Evolutionary conservation across 2,797 vertebrate genomes (phyloP), one percentile per base, ranked within the genome.

Genomic region (Telmatherina bonti): DNA sequence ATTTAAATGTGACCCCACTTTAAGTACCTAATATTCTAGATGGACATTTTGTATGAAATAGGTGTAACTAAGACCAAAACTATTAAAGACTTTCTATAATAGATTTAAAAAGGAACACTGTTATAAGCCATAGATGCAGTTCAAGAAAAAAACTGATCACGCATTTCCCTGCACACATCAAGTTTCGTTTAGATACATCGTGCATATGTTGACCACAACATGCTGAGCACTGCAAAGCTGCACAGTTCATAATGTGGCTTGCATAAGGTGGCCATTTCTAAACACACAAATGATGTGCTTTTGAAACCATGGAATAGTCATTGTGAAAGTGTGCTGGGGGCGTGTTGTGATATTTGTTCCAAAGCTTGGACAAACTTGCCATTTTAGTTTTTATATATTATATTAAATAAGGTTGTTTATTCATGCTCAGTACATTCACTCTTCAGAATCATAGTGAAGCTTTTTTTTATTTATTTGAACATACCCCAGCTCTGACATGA

Each of bases 321-420:
- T 92, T 88, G 74, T 85, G 87, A 91, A 86, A 93, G 81, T 22
- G 72, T 22, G 67, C 67, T 85, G 89, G 88, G 81, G 88, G 89
- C 67, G 87, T 78, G 74, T 56, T 83, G 70, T 74, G 85, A 79
- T 79, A 82, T 88, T 83, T 74, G 79, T n/a, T n/a, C n/a, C n/a
- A n/a, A n/a, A n/a, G n/a, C n/a, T n/a, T 56, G 41, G 78, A 78
- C 78, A 84, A 88, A 91, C 72, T 89, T 93, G 92, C 89, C 92
- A 85, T 90, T 89, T 90, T 53, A 89, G 76, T 81, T 70, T 0
- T n/a, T n/a, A n/a, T n/a, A n/a, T n/a, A n/a, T n/a, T n/a, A n/a
- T 83, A 85, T 81, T 66, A 10, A 27, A 24, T 58, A 30, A 49
- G 52, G 26, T 74, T 78, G 85, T 84, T 86, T 82, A 77, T 85